Base-by-base conservation (phyloP, 2,888 invertebrate genomes). In the Leptinotarsa peninsularis region DNA sequence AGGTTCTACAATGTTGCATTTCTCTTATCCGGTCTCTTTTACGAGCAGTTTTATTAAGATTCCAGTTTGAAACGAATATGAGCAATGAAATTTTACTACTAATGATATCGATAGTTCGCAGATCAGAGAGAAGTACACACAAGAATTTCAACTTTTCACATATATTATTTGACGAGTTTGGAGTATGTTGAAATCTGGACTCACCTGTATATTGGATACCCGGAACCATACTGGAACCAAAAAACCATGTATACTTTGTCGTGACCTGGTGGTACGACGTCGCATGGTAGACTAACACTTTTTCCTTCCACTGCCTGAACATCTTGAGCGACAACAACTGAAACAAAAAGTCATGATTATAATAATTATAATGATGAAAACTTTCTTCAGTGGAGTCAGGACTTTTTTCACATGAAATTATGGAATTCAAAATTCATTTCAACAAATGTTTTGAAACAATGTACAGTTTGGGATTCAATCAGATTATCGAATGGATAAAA, bases 201-300 rank as follows among this genome's bases (percentile, higher is more conserved):
- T 89, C 86, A 96, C 96, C 96, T 96, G 91, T 96, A 96, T 71
- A 96, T 90, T 21, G 96, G 96, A 84, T 94, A 94, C 71, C 95
- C 96, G 72, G 94, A 94, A 84, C 95, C 95, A 85, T 96, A 94
- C 84, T 94, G 92, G 90, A 96, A 96, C 96, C 96, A 96, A 89
- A 96, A 93, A 79, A 96, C 96, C 95, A 96, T 96, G 90, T 95
- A 94, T 81, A 96, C 94, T 88, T 94, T 95, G 89, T 96, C 96
- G 88, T 95, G 92, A 83, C 92, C 92, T 54, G 94, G 93, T 67
- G 95, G 94, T 79, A 93, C 93, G 78, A 96, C 94, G 89, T 96
- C 95, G 88, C 96, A 97, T 52, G 96, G 95, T 86, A 96, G 91
- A 89, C 94, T 94, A 76, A 96, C 95, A 87, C 93, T 93, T 90